Percentiles rank a stretch among this genome's conserved stretches.
phyloP scores from a whole-genome alignment of 2,888 invertebrate species.

The Osedax fenrisi region DNA sequence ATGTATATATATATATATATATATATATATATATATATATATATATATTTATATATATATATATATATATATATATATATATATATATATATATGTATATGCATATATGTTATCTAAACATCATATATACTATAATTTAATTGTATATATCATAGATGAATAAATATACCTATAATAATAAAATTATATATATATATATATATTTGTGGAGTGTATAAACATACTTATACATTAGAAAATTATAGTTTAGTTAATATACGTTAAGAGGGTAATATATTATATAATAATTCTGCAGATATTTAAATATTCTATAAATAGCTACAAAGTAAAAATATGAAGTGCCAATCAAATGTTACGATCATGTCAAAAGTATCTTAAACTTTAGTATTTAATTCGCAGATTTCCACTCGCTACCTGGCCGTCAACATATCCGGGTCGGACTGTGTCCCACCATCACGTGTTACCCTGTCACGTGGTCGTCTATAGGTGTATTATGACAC shows the following conservation, averaged over 20 bases:
- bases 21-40: neutral
- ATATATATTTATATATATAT: constrained; percentile 21
- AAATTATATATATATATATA: neutral
- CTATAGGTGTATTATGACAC: neutral
- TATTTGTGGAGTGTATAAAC: neutral
- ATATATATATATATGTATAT: constrained; percentile 25
- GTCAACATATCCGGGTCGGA: neutral
- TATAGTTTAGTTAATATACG: too few relatives aligned
- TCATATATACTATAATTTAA: neutral
- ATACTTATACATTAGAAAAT: neutral
- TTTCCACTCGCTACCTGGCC: neutral
- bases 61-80: constrained; percentile 27
- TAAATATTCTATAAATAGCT: too few relatives aligned
- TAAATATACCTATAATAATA: neutral
- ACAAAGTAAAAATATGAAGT: too few relatives aligned
- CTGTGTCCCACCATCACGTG: neutral
- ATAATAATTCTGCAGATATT: too few relatives aligned
- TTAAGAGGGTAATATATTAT: too few relatives aligned
- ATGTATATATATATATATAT: neutral
- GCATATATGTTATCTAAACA: constrained; percentile 4
- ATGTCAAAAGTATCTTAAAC: too few relatives aligned
- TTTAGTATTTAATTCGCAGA: neutral
- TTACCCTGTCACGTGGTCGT: neutral
- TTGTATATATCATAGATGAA: too few relatives aligned
- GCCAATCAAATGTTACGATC: too few relatives aligned